Evolutionary conservation across 1,140 invertebrate genomes (phyloP).

Genomic region (Brachionus angularis): DNA sequence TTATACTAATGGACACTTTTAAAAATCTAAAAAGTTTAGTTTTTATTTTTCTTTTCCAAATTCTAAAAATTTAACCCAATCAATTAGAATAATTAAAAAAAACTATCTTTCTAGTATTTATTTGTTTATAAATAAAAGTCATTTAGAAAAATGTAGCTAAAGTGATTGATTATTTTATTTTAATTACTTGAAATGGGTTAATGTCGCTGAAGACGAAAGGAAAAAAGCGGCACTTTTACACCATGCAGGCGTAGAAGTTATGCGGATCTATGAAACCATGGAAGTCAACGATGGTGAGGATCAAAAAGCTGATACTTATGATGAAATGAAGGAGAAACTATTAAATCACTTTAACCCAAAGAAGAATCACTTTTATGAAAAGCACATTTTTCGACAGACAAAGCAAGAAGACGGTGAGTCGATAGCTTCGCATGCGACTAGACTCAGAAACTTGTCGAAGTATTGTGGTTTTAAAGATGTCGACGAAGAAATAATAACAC

Average conservation of each 20-base stretch:
- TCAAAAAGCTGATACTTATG: not conserved
- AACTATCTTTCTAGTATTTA: no score
- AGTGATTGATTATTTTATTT: no score
- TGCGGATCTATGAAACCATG: not conserved
- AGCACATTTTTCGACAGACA: not conserved
- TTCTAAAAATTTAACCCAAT: no score
- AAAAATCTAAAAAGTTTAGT: no score
- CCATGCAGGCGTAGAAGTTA: not conserved
- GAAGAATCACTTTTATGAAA: not conserved
- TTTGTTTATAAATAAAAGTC: no score
- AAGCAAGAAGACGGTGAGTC: conserved; percentile 1
- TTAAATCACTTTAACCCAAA: not conserved
- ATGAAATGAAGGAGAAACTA: not conserved
- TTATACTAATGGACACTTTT: no score
- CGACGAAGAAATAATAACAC: not conserved
- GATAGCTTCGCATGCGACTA: not conserved
- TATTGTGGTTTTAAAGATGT: conserved; percentile 4
- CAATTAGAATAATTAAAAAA: no score
- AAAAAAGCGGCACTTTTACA: not conserved
- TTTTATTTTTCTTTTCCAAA: no score
- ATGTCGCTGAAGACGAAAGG: not conserved
- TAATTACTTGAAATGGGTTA: conserved; percentile 10
- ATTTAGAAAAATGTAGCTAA: no score
- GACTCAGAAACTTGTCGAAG: conserved; percentile 2
- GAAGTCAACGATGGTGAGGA: not conserved